These are phyloP conservation scores for Ophioninae sp. DNA, from an alignment of 2,888 invertebrate genomes.

Conservation along the genomic window DNA sequence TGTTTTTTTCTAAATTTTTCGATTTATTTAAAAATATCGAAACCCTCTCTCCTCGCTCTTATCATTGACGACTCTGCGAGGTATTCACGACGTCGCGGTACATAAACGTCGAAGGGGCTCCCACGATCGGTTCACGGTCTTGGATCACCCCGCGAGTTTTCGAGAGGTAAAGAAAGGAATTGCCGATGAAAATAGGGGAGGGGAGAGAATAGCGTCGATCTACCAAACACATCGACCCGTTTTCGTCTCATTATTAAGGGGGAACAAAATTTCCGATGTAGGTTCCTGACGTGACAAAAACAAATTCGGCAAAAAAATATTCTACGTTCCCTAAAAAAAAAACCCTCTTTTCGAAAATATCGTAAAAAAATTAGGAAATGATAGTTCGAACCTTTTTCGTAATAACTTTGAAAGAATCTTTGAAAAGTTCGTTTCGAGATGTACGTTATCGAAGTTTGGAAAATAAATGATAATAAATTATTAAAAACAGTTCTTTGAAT, in stretches of 20 bases:
- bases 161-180: slow-evolving; percentile 16
- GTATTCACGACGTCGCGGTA: slow-evolving; percentile 62
- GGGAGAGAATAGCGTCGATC: slow-evolving; percentile 28
- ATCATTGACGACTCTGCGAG: slow-evolving; percentile 56
- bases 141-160: slow-evolving; percentile 39
- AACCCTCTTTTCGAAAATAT: too few species aligned
- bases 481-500: too few species aligned
- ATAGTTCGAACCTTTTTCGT: too few species aligned
- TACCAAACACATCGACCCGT: slow-evolving; percentile 60
- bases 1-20: slow-evolving; percentile 53
- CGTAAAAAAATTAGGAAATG: too few species aligned
- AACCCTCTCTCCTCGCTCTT: slow-evolving; percentile 22
- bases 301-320: too few species aligned
- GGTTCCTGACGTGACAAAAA: too few species aligned
- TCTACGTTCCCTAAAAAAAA: too few species aligned
- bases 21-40: slow-evolving; percentile 34
- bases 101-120: slow-evolving; percentile 69
- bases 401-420: too few species aligned
- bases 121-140: slow-evolving; percentile 78
- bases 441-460: too few species aligned
- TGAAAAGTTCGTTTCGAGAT: too few species aligned
- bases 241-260: slow-evolving; percentile 54
- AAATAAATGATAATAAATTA: too few species aligned
- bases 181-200: not conserved
- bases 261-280: not conserved